Percentiles rank a stretch among this genome's conserved stretches.
phyloP scores from a whole-genome alignment of 1,140 invertebrate genomes.

The Drosophila insularis region DNA sequence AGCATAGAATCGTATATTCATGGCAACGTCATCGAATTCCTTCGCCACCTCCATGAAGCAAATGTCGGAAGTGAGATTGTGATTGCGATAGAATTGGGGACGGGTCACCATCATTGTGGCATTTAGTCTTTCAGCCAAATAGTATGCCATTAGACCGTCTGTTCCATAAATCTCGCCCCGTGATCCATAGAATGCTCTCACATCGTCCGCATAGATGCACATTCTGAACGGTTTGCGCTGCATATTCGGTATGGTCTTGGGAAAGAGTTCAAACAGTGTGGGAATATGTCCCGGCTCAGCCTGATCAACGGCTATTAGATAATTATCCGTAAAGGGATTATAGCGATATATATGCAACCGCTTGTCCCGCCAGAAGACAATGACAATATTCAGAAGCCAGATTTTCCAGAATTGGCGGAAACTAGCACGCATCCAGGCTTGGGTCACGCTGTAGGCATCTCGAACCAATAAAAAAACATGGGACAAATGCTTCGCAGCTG shows the following conservation, averaged over 20 bases:
- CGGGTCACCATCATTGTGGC: conserved; percentile 66
- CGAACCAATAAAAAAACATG: conserved; percentile 67
- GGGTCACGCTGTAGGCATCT: conserved; percentile 40
- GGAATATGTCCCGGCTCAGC: conserved; percentile 19
- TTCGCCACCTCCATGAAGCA: conserved; percentile 63
- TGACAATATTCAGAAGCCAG: conserved; percentile 74
- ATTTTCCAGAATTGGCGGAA: conserved; percentile 73
- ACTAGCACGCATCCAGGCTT: conserved; percentile 65
- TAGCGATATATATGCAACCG: conserved; percentile 68
- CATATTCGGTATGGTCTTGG: conserved; percentile 68
- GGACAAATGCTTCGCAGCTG: conserved; percentile 66
- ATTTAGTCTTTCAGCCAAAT: conserved; percentile 67
- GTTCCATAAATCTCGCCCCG: conserved; percentile 52
- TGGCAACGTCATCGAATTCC: conserved; percentile 66
- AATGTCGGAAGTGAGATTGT: conserved; percentile 49
- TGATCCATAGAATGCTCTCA: conserved; percentile 57
- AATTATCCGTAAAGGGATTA: conserved; percentile 67
- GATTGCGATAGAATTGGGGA: conserved; percentile 38
- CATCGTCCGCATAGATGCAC: conserved; percentile 71
- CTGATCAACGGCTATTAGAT: conserved; percentile 39
- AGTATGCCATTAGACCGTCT: conserved; percentile 62
- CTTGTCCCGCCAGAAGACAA: conserved; percentile 52
- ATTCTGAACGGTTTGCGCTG: conserved; percentile 65
- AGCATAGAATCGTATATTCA: conserved; percentile 69
- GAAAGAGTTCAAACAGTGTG: conserved; percentile 56